phyloP scores from a whole-genome alignment of 1,140 invertebrate genomes.

The Nymphalis io region DNA sequence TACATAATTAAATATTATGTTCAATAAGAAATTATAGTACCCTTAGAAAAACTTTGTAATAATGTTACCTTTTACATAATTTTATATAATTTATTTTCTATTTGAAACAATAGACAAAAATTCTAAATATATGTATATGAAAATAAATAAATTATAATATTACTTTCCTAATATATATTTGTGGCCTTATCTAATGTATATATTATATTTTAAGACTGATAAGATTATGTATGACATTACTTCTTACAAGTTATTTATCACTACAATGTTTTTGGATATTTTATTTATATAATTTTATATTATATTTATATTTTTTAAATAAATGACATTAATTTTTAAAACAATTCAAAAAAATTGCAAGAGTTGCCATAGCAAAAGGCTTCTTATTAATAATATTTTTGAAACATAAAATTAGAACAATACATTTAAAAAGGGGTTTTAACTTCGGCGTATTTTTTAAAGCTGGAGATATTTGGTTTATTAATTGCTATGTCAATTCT shows the following conservation, averaged over 20 bases:
- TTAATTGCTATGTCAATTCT: neutral
- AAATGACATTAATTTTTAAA: constrained; percentile 18
- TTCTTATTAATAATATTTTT: neutral
- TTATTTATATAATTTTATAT: constrained; percentile 28
- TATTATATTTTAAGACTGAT: constrained; percentile 35
- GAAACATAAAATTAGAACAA: no score
- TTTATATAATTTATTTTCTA: neutral
- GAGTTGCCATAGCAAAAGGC: constrained; percentile 9
- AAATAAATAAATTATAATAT: neutral
- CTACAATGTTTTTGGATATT: constrained; percentile 26
- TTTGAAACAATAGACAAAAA: neutral
- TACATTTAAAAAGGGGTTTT: no score
- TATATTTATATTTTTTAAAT: constrained; percentile 29
- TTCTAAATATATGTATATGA: constrained; percentile 10
- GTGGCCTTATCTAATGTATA: constrained; percentile 29
- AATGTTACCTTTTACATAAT: neutral
- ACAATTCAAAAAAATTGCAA: neutral
- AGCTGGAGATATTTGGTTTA: no score
- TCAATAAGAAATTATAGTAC: neutral
- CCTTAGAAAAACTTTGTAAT: neutral
- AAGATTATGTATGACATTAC: constrained; percentile 25
- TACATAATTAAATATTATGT: neutral
- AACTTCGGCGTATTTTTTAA: no score
- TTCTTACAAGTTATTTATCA: constrained; percentile 30
- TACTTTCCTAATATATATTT: constrained; percentile 5